A percentile compares a stretch with the other conserved stretches of the same genome.
phyloP scores from a whole-genome alignment of 2,797 vertebrate species.

The Aratinga solstitialis region DNA sequence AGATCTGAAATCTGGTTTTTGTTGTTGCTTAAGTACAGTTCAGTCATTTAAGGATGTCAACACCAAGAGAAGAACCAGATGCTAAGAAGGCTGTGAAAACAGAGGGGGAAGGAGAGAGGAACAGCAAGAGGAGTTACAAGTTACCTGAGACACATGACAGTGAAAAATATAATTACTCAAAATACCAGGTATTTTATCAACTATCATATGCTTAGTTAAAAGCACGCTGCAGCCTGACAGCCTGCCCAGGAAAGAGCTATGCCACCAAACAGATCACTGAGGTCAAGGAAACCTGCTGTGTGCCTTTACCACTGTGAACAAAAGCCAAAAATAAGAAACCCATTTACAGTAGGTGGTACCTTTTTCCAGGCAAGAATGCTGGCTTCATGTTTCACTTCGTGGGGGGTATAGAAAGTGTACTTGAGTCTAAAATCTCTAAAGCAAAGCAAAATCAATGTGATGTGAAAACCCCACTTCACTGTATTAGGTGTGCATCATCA shows the following conservation, averaged over 20 bases:
- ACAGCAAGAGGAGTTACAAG: background rate
- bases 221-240: background rate
- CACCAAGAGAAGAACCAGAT: background rate
- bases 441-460: slow-evolving; percentile 34
- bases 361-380: background rate
- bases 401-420: background rate
- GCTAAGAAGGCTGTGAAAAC: background rate
- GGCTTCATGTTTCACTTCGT: background rate
- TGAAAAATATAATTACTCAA: background rate
- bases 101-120: background rate
- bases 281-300: background rate
- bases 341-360: background rate
- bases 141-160: background rate
- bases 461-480: background rate
- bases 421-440: background rate
- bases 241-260: background rate
- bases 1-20: background rate
- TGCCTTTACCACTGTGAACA: background rate
- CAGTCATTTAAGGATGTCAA: background rate
- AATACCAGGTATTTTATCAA: background rate
- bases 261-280: background rate
- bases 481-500: background rate
- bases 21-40: background rate
- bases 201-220: background rate
- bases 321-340: background rate